phyloP scores from a whole-genome alignment of 2,888 invertebrate species.

The Sacculina carcini region DNA sequence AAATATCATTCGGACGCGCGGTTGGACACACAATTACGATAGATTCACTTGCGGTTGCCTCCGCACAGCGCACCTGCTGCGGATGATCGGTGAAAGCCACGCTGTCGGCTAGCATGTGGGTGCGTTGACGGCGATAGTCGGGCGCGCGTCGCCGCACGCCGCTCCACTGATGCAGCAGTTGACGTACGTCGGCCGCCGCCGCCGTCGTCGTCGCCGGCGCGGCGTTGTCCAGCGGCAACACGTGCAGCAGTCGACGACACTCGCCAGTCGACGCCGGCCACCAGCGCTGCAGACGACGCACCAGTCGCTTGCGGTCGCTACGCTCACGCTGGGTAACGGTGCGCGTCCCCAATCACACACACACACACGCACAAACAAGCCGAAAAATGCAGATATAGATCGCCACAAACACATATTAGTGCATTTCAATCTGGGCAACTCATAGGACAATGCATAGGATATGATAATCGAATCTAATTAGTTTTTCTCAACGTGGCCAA shows the following conservation, averaged over 20 bases:
- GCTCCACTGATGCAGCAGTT: neutral
- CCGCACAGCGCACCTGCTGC: conserved; percentile 21
- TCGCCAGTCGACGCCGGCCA: neutral
- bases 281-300: conserved; percentile 29
- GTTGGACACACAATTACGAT: neutral
- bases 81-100: conserved; percentile 32
- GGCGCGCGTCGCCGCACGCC: conserved; percentile 37
- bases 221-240: neutral
- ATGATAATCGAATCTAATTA: too few species aligned
- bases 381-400: too few species aligned
- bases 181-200: neutral
- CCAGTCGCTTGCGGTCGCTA: conserved; percentile 27
- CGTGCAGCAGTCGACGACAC: too few species aligned
- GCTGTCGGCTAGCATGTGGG: conserved; percentile 58
- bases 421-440: too few species aligned
- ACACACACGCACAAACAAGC: conserved; percentile 3
- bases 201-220: neutral
- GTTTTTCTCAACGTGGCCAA: too few species aligned
- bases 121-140: conserved; percentile 46
- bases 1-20: neutral
- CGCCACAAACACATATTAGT: too few species aligned
- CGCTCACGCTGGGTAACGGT: neutral
- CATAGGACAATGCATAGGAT: too few species aligned
- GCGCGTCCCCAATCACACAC: neutral
- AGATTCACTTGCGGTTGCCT: too few species aligned